Conservation (phyloP, 1,140 invertebrate species). For the Brachionus rotundiformis region DNA sequence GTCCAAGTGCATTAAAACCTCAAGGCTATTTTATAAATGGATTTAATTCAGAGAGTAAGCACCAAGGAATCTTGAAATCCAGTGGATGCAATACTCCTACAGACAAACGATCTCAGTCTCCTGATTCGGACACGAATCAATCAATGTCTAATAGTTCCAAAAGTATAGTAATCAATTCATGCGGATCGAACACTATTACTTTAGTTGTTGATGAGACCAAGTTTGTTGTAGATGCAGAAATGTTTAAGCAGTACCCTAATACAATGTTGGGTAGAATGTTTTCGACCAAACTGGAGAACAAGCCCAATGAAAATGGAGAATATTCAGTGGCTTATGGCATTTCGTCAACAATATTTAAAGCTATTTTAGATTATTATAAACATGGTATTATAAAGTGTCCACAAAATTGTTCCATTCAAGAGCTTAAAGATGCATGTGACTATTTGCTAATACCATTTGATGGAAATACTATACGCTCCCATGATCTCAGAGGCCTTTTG, state of each 20-base stretch:
- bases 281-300: conserved; percentile 84
- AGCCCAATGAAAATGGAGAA: conserved; percentile 91
- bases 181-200: conserved; percentile 67
- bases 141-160: not conserved
- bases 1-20: not conserved
- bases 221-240: conserved; percentile 83
- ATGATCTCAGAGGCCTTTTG: conserved; percentile 77
- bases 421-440: conserved; percentile 95
- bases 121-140: not conserved
- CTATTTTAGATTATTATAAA: conserved; percentile 94
- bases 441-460: conserved; percentile 97
- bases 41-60: not conserved
- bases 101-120: not conserved
- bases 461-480: conserved; percentile 88
- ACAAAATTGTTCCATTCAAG: conserved; percentile 81
- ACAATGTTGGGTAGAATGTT: conserved; percentile 96
- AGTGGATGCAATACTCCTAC: not conserved
- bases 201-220: conserved; percentile 91
- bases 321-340: conserved; percentile 96
- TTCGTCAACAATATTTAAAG: conserved; percentile 87
- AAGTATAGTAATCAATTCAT: not conserved
- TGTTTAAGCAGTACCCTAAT: conserved; percentile 86
- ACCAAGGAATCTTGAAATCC: conserved; percentile 19
- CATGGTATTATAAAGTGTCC: conserved; percentile 84
- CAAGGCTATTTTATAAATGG: not conserved